Evolutionary conservation across 1,140 invertebrate species (phyloP), one percentile per base, ranked within the genome.

Genomic region (Brachionus plicatilis): DNA sequence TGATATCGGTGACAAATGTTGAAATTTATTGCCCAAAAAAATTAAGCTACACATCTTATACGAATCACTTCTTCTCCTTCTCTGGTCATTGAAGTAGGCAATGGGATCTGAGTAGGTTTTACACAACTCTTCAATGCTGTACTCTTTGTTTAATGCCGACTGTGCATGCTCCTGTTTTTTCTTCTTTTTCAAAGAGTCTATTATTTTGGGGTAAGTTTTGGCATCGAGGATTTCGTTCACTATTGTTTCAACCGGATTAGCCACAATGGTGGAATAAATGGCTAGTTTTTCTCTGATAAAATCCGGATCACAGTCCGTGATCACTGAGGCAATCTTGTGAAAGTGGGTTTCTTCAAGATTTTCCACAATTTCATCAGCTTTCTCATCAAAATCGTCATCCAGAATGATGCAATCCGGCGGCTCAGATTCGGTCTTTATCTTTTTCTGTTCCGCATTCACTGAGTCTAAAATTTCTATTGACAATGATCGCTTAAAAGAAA

Each of bases 101-200:
- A 90, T 86, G 11, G 92, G 92, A 85, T 92, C 88, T 24, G 92
- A 90, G 88, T 92, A 91, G 20, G 90, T 88, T 47, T 90, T 86
- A 2, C 93, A 83, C 86, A 92, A 92, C 17, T 91, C 88, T 47
- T 90, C 86, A 4, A 92, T 86, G 41, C 90, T 85, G 78, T 92
- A 91, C 2, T 90, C 82, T 20, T 17, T 20, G 37, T 72, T 72
- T n/a, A 70, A 37, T 20, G 17, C 14, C 12, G 37, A 43, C 8
- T 68, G 87, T 83, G 68, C 85, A 86, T 37, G 79, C 79, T 53
- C 83, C 45, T 86, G 72, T 85, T 87, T 87, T 45, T 86, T 85
- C 85, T 87, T 78, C 85, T 87, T 85, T 85, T 88, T 86, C 47
- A 86, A 37, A 45, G 86, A 70, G 11, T 92, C 90, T 66, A 91